These are phyloP conservation scores for Sylvicola cinctus DNA, from an alignment of 2,888 invertebrate genomes.

Conservation along the genomic window DNA sequence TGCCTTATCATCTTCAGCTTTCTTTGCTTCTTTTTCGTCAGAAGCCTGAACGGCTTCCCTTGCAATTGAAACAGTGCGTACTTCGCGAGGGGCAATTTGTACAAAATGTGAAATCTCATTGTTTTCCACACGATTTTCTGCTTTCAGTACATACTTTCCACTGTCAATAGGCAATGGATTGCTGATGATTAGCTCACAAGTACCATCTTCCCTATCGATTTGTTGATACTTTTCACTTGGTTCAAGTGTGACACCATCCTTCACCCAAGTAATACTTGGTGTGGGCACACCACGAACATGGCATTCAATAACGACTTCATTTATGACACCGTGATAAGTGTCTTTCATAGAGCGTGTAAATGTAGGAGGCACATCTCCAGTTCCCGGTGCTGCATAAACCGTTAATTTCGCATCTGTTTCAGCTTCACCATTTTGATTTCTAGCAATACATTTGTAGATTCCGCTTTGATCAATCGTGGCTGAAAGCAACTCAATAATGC, in stretches of 20 bases:
- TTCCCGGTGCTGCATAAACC: conserved; percentile 34
- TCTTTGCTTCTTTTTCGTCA: background rate
- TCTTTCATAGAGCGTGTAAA: conserved; percentile 58
- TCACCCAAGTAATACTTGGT: conserved; percentile 56
- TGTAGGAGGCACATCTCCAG: conserved; percentile 43
- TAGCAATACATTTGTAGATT: conserved; percentile 57
- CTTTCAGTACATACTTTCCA: conserved; percentile 54
- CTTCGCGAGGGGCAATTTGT: conserved; percentile 33
- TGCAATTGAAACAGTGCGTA: conserved; percentile 10
- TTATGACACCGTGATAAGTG: conserved; percentile 45
- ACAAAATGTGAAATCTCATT: conserved; percentile 57
- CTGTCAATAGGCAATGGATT: conserved; percentile 46
- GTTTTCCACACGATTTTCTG: conserved; percentile 47
- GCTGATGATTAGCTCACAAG: conserved; percentile 45
- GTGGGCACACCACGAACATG: conserved; percentile 53
- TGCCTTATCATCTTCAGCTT: conserved; percentile 11
- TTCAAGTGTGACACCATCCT: conserved; percentile 37
- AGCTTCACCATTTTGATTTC: conserved; percentile 49
- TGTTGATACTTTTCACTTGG: conserved; percentile 37
- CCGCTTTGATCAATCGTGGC: conserved; percentile 49
- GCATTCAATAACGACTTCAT: conserved; percentile 59
- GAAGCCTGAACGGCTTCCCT: conserved; percentile 4
- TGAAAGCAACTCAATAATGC: conserved; percentile 50
- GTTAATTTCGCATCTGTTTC: conserved; percentile 48
- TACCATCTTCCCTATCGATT: conserved; percentile 48